phyloP scores from a whole-genome alignment of 2,888 invertebrate species.

The Drosophila fulvimacula region DNA sequence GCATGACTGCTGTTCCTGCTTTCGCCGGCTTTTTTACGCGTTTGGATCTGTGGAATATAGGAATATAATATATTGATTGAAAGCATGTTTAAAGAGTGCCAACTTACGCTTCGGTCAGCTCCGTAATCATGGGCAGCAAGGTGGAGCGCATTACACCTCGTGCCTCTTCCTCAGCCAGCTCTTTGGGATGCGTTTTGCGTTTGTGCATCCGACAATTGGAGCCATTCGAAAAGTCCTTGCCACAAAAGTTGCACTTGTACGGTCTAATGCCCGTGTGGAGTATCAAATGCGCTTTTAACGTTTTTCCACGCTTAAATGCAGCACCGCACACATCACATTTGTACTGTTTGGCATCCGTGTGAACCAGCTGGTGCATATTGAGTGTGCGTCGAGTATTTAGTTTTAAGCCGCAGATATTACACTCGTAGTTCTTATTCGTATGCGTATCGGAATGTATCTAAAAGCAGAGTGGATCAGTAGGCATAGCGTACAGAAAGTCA shows the following conservation, averaged over 20 bases:
- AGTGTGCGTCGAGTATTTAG: conserved; percentile 85
- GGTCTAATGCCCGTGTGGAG: conserved; percentile 84
- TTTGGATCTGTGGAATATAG: conserved; percentile 46
- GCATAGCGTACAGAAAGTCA: too few species aligned
- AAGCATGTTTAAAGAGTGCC: background rate
- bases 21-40: conserved; percentile 68
- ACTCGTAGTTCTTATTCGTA: conserved; percentile 83
- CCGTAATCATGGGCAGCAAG: conserved; percentile 82
- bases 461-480: conserved; percentile 6
- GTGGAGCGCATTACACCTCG: conserved; percentile 77
- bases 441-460: conserved; percentile 85
- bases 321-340: conserved; percentile 83
- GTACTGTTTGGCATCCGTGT: conserved; percentile 82
- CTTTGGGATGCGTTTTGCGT: conserved; percentile 83
- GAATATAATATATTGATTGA: background rate
- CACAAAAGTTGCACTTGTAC: conserved; percentile 84
- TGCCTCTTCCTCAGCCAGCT: conserved; percentile 84
- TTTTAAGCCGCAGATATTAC: conserved; percentile 83
- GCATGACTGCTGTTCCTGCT: conserved; percentile 36
- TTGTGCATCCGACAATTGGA: conserved; percentile 85
- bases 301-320: conserved; percentile 84
- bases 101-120: conserved; percentile 82
- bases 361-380: conserved; percentile 85
- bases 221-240: conserved; percentile 84
- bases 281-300: conserved; percentile 84